Base-by-base conservation (phyloP, 2,113 vertebrate genomes). In the Origma solitaria region DNA sequence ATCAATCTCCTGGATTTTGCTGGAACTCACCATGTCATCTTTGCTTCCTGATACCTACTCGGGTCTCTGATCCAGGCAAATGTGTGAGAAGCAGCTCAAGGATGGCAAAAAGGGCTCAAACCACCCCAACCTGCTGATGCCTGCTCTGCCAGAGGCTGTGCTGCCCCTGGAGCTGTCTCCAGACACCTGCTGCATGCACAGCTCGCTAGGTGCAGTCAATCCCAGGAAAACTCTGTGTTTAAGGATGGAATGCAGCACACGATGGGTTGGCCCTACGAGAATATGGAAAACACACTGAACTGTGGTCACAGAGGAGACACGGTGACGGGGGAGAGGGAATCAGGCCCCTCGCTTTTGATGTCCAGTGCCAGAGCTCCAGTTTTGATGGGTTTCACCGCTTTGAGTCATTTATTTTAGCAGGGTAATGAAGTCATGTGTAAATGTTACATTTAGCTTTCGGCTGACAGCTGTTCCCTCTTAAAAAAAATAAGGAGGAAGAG, bases 401-500 rank as follows among this genome's bases (percentile, higher is more conserved):
- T 45, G 76, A 95, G 83, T 96, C 62, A 86, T 82, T 94, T 86
- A 70, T 88, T 92, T 86, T 35, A 96, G 92, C 15, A 11, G 94
- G 78, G 62, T 96, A 96, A 97, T 94, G 80, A 95, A 94, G 69
- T 90, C 83, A 94, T 77, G 86, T 90, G 85, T 51, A 92, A 96
- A 97, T 85, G 76, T 94, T 96, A 93, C 89, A 93, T 92, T 94
- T 82, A 96, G 94, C 93, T 95, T 93, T 97, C 1, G 40, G 85
- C 92, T 94, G 92, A 94, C 96, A 96, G 95, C 78, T 91, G 73
- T 80, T 92, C 81, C 80, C 49, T 89, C 73, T 96, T 96, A 66
- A 91, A 61, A 94, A 95, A 92, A 89, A 51, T 31, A 79, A 44
- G 72, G 56, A 87, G 83, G 82, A 86, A 72, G 82, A 79, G 80